A percentile compares a stretch with the other conserved stretches of the same genome.
Evolutionary conservation across 2,888 invertebrate genomes (phyloP).

Genomic region (Megamerina dolium): DNA sequence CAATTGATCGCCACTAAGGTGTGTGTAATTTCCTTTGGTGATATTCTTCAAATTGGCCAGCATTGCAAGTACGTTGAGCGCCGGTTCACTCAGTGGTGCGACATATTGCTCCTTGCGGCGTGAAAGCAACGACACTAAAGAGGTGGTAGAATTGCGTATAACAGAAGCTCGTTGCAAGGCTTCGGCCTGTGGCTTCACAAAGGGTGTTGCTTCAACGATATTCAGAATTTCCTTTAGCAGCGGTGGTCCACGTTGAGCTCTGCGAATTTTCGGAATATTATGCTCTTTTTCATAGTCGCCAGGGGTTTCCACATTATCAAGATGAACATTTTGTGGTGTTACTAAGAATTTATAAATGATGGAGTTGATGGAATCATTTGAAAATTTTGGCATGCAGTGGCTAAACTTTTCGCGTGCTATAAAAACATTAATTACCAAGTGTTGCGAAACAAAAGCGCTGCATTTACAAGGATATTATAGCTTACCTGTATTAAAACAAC

Average conservation of each 20-base stretch:
- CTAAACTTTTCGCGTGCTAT: constrained; percentile 45
- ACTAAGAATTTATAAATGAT: constrained; percentile 30
- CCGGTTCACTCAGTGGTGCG: constrained; percentile 54
- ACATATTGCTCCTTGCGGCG: constrained; percentile 52
- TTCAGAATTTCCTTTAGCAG: constrained; percentile 64
- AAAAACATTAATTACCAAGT: not conserved
- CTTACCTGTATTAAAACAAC: constrained; percentile 67
- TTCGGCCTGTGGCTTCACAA: constrained; percentile 39
- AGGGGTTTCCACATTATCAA: constrained; percentile 12
- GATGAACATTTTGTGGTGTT: constrained; percentile 2
- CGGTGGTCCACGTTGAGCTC: constrained; percentile 61
- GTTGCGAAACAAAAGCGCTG: not conserved
- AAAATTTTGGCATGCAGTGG: constrained; percentile 42
- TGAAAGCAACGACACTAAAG: constrained; percentile 37
- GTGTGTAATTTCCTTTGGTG: constrained; percentile 52
- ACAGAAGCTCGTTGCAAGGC: constrained; percentile 39
- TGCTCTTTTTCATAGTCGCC: constrained; percentile 11
- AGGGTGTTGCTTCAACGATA: constrained; percentile 56
- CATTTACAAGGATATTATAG: not conserved
- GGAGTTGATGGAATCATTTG: constrained; percentile 33
- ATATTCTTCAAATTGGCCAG: constrained; percentile 56
- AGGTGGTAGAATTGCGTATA: constrained; percentile 44
- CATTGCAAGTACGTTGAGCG: constrained; percentile 57
- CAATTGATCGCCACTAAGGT: constrained; percentile 6
- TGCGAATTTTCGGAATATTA: constrained; percentile 32